Conservation (phyloP, 2,113 vertebrate genomes). For the Falco punctatus region DNA sequence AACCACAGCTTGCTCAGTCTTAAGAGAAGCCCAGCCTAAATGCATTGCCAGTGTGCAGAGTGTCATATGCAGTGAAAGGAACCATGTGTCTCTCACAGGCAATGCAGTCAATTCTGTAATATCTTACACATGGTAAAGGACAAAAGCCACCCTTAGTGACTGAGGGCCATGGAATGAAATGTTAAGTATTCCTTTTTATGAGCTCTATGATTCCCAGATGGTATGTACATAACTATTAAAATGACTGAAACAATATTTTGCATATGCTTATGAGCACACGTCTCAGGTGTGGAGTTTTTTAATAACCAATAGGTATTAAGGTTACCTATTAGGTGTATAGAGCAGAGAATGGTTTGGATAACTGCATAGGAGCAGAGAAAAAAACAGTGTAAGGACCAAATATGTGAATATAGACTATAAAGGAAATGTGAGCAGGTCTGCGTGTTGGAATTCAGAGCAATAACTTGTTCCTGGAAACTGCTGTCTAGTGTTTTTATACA, state of each 20-base stretch:
- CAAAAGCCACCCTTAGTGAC: background rate
- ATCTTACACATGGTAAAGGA: background rate
- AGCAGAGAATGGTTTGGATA: background rate
- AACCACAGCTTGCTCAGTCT: background rate
- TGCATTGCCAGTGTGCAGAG: accelerated
- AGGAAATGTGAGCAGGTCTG: background rate
- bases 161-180: background rate
- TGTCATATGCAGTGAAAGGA: background rate
- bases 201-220: background rate
- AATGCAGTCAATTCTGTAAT: background rate
- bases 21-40: background rate
- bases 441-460: background rate
- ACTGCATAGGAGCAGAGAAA: background rate
- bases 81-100: background rate
- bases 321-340: background rate
- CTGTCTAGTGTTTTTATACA: background rate
- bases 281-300: background rate
- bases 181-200: background rate
- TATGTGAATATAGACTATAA: accelerated
- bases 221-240: background rate
- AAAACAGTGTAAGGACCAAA: background rate
- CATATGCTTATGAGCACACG: background rate
- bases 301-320: background rate
- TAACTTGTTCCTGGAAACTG: background rate
- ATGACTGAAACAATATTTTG: background rate